Evolutionary conservation across 23 tunicate genomes (phyloP).

Genomic region (Diplosoma virens): DNA sequence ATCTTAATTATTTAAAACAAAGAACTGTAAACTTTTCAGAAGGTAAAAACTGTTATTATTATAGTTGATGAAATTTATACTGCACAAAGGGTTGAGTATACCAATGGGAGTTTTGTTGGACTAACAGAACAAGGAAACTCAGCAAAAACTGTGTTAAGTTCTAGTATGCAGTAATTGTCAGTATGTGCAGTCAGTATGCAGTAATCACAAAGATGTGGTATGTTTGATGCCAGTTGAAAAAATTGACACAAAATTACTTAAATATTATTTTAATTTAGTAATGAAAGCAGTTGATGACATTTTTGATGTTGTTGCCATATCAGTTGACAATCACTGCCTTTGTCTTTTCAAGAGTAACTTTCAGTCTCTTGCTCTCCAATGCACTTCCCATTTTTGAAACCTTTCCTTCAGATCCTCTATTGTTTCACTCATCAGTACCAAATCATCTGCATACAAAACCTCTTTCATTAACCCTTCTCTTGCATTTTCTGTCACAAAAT

Average conservation of each 20-base stretch:
- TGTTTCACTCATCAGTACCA: too few species aligned
- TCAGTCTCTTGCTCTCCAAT: too few species aligned
- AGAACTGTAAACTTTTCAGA: neutral
- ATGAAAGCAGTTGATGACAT: constrained; percentile 1
- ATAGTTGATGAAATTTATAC: constrained; percentile 29
- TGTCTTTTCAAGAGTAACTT: too few species aligned
- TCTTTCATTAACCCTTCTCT: too few species aligned
- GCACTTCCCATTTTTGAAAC: too few species aligned
- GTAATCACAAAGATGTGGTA: neutral
- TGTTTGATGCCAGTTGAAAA: constrained; percentile 24
- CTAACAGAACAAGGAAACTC: constrained; percentile 9
- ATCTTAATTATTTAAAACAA: constrained; percentile 1
- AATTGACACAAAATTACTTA: constrained; percentile 21
- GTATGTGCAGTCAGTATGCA: constrained; percentile 26
- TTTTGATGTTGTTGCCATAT: neutral
- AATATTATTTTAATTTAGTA: neutral
- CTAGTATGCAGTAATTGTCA: too few species aligned
- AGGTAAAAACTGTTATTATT: neutral
- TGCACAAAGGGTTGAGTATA: constrained; percentile 21
- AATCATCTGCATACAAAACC: too few species aligned
- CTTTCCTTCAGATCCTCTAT: too few species aligned
- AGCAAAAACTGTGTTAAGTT: constrained; percentile 25
- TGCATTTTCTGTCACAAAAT: too few species aligned
- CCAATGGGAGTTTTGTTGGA: constrained; percentile 20
- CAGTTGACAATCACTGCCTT: too few species aligned